These are phyloP conservation scores for Rhagonycha lutea DNA, from an alignment of 2,888 invertebrate genomes.

Conservation along the genomic window DNA sequence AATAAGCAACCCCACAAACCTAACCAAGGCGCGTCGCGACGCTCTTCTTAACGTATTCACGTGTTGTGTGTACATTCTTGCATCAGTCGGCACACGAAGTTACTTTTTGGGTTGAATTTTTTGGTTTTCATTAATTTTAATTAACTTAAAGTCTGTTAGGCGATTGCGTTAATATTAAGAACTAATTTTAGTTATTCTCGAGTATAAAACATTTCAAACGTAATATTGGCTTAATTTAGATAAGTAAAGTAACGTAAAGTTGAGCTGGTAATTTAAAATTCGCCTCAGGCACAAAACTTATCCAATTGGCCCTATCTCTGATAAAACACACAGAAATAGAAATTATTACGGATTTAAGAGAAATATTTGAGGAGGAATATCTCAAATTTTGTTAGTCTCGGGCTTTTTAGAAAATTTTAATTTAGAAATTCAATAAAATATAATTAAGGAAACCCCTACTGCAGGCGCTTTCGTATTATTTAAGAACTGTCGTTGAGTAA, in stretches of 20 bases:
- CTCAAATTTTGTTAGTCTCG: conserved; percentile 18
- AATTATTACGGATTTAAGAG: conserved; percentile 51
- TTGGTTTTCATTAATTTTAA: background rate
- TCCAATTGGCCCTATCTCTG: conserved; percentile 55
- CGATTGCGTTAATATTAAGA: conserved; percentile 26
- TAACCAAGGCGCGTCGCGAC: conserved; percentile 33
- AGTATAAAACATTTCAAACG: conserved; percentile 51
- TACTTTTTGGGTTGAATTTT: background rate
- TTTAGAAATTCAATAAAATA: background rate
- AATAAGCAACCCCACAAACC: conserved; percentile 38
- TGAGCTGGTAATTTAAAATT: conserved; percentile 55
- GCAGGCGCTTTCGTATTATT: background rate
- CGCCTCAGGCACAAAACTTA: conserved; percentile 54
- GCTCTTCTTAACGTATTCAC: conserved; percentile 32
- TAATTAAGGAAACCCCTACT: background rate
- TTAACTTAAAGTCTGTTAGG: background rate
- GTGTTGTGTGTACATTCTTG: conserved; percentile 26
- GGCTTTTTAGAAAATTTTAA: background rate
- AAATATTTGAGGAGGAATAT: conserved; percentile 35
- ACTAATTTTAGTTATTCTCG: conserved; percentile 47
- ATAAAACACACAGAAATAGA: conserved; percentile 53
- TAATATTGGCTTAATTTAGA: conserved; percentile 55
- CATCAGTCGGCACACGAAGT: conserved; percentile 25
- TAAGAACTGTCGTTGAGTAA: conserved; percentile 15
- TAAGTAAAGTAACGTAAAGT: conserved; percentile 57